A percentile compares a stretch with the other conserved stretches of the same genome.
phyloP scores from a whole-genome alignment of 1,140 invertebrate species.

The Subanguina moxae region DNA sequence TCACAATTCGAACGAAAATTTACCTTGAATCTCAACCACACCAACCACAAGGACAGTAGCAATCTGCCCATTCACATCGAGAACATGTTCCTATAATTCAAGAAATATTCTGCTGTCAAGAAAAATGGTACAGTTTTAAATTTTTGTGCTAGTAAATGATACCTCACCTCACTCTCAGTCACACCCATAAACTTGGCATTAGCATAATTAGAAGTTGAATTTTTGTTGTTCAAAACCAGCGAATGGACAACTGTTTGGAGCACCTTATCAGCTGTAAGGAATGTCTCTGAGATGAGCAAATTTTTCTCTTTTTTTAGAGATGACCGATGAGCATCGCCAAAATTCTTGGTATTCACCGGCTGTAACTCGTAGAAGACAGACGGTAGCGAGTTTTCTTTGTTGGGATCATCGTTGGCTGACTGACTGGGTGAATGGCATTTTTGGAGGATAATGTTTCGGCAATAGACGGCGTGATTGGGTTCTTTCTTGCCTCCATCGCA shows the following conservation, averaged over 20 bases:
- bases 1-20: too few relatives aligned
- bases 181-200: too few relatives aligned
- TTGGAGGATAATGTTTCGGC: neutral
- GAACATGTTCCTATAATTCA: neutral
- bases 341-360: neutral
- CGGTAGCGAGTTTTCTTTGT: neutral
- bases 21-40: constrained; percentile 10
- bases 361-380: neutral
- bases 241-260: neutral
- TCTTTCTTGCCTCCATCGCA: too few relatives aligned
- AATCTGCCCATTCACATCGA: neutral
- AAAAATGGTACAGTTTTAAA: too few relatives aligned
- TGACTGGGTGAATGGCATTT: neutral
- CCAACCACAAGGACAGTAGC: constrained; percentile 8
- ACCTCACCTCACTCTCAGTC: too few relatives aligned
- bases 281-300: neutral
- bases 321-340: neutral
- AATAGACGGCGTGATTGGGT: neutral
- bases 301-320: neutral
- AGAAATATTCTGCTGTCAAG: too few relatives aligned
- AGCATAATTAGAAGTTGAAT: too few relatives aligned
- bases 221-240: neutral
- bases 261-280: neutral
- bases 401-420: neutral
- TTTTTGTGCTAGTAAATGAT: too few relatives aligned